Percentiles rank a stretch among this genome's conserved stretches.
Conservation (phyloP, 2,888 invertebrate genomes). For the Balanococcus diminutus region DNA sequence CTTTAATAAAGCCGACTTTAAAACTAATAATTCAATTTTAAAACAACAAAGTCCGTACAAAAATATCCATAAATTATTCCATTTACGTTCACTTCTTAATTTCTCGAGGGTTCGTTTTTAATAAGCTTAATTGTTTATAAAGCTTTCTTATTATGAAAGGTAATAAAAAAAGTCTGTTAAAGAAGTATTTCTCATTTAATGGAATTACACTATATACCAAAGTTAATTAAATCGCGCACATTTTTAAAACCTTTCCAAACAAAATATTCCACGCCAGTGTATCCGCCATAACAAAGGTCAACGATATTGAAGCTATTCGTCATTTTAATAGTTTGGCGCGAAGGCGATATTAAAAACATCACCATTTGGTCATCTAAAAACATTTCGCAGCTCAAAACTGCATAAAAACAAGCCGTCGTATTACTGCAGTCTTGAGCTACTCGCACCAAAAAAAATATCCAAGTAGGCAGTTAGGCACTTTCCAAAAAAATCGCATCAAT, state of each 20-base stretch:
- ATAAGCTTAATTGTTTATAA: conserved; percentile 44
- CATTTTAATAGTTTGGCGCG: conserved; percentile 32
- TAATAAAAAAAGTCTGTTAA: conserved; percentile 43
- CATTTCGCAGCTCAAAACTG: not conserved
- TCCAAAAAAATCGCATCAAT: conserved; percentile 23
- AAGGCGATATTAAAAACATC: not conserved
- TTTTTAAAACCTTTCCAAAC: conserved; percentile 23
- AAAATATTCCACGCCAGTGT: not conserved
- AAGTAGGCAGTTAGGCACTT: not conserved
- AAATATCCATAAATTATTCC: conserved; percentile 44
- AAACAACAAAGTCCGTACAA: conserved; percentile 31
- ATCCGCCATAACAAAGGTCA: not conserved
- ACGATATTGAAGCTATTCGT: conserved; percentile 28
- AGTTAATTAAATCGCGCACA: conserved; percentile 36
- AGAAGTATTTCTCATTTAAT: conserved; percentile 42
- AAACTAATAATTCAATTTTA: conserved; percentile 44
- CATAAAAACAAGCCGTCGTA: conserved; percentile 14
- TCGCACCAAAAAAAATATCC: not conserved
- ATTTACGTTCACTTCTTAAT: conserved; percentile 43
- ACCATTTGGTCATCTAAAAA: not conserved
- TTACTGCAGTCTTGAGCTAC: too few species aligned
- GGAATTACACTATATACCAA: conserved; percentile 31
- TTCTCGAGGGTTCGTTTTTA: conserved; percentile 42
- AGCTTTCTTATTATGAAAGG: conserved; percentile 41
- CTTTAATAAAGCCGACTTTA: conserved; percentile 41